Evolutionary conservation across 2,113 vertebrate genomes (phyloP).

Genomic region (Mus musculus): DNA sequence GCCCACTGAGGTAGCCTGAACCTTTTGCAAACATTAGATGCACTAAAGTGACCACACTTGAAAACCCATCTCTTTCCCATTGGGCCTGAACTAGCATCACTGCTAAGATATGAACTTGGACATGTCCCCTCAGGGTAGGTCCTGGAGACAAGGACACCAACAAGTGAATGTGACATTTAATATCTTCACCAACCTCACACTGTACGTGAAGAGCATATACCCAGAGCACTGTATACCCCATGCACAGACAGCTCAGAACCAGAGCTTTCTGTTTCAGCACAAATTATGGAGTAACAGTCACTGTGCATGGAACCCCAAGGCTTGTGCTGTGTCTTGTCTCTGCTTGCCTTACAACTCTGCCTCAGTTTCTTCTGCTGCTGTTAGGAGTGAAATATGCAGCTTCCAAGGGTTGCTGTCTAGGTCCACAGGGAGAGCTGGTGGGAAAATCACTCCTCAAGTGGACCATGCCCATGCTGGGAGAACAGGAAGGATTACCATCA

Average conservation of each 20-base stretch:
- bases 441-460: background rate
- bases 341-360: background rate
- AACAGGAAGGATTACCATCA: conserved; percentile 38
- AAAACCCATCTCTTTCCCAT: background rate
- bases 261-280: background rate
- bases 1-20: conserved; percentile 54
- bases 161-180: background rate
- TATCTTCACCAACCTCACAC: background rate
- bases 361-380: background rate
- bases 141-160: accelerated
- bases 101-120: background rate
- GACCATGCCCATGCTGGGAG: background rate
- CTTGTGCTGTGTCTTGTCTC: accelerated
- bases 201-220: background rate
- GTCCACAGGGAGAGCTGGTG: background rate
- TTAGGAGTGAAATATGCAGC: background rate
- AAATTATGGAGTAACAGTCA: accelerated
- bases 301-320: accelerated
- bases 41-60: too few relatives aligned
- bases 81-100: background rate
- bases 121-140: background rate
- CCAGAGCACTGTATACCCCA: background rate
- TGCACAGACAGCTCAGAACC: background rate
- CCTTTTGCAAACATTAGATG: background rate
- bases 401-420: background rate